Evolutionary conservation across 2,797 vertebrate species (phyloP).

Genomic region (Lagorchestes hirsutus): DNA sequence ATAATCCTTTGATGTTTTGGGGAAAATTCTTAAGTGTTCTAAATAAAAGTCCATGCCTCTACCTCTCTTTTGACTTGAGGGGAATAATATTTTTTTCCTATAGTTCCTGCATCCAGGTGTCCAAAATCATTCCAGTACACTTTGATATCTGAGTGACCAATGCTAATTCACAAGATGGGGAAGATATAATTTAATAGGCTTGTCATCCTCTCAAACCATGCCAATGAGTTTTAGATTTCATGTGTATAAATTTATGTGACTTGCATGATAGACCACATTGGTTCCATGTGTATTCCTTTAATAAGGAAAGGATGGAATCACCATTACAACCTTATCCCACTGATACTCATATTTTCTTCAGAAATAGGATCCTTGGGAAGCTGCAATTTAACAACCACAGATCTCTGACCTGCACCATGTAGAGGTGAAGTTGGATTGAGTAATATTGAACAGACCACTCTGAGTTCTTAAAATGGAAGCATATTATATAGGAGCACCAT

Average conservation of each 20-base stretch:
- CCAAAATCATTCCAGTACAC: background rate
- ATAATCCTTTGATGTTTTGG: background rate
- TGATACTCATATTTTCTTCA: background rate
- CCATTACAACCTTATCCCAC: background rate
- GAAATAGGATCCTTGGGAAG: slow-evolving; percentile 31
- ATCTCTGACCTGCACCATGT: slow-evolving; percentile 24
- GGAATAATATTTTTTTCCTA: slow-evolving; percentile 42
- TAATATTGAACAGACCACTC: slow-evolving; percentile 4
- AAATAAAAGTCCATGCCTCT: slow-evolving; percentile 11
- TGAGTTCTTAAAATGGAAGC: slow-evolving; percentile 30
- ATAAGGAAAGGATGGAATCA: slow-evolving; percentile 16
- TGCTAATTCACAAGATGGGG: slow-evolving; percentile 7
- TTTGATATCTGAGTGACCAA: slow-evolving; percentile 34
- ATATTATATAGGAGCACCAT: background rate
- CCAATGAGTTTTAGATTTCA: slow-evolving; percentile 36
- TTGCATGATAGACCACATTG: slow-evolving; percentile 22
- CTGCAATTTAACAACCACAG: slow-evolving; percentile 44
- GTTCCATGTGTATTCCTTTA: slow-evolving; percentile 60
- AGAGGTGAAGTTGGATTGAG: slow-evolving; percentile 15
- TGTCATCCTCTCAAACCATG: slow-evolving; percentile 41
- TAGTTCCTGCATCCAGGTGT: background rate
- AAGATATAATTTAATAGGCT: slow-evolving; percentile 45
- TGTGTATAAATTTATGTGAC: slow-evolving; percentile 25
- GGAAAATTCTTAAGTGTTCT: background rate
- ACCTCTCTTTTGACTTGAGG: slow-evolving; percentile 27